Conservation (phyloP, 1,140 invertebrate species). For the Nephila pilipes region DNA sequence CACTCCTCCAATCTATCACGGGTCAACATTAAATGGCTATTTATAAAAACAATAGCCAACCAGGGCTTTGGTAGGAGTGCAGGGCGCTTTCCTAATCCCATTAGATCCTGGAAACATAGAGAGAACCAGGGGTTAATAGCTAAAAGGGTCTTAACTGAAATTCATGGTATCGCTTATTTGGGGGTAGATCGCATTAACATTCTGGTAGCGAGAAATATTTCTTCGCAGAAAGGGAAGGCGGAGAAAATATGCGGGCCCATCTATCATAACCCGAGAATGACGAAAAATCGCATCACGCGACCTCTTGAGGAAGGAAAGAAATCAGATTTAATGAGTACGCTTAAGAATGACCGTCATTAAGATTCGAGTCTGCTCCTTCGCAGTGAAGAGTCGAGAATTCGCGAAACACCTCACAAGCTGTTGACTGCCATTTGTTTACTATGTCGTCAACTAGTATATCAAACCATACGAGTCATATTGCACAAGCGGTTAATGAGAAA, state of each 20-base stretch:
- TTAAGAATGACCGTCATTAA: too few species aligned
- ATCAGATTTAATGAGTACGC: neutral
- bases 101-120: neutral
- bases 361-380: too few species aligned
- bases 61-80: neutral
- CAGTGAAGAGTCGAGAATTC: too few species aligned
- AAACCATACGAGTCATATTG: too few species aligned
- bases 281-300: neutral
- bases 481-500: too few species aligned
- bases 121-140: neutral
- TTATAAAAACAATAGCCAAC: neutral
- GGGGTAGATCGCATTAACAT: neutral
- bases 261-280: neutral
- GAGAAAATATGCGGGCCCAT: neutral
- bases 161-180: neutral
- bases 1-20: neutral
- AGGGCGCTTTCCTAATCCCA: conserved; percentile 1
- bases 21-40: neutral
- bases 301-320: neutral
- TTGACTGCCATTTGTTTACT: too few species aligned
- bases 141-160: conserved; percentile 10
- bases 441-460: too few species aligned
- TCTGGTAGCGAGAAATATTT: neutral
- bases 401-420: too few species aligned
- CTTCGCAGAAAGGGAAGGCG: neutral